Evolutionary conservation across 2,888 invertebrate species (phyloP).

Genomic region (Lasioglossum leucozonium): DNA sequence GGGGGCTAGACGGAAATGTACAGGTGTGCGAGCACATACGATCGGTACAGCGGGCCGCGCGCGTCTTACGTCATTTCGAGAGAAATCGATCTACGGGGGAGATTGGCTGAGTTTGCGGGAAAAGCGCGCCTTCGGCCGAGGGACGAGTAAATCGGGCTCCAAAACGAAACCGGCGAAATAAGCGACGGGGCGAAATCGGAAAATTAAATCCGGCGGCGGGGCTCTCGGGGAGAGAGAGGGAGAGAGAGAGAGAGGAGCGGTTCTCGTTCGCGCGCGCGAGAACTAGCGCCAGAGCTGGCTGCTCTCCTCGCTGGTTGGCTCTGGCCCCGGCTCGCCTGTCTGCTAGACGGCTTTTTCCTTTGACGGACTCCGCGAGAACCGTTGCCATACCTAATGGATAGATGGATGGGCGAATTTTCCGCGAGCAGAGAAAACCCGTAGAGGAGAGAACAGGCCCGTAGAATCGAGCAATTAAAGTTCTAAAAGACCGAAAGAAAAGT

Average conservation of each 20-base stretch:
- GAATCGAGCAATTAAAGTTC: constrained; percentile 58
- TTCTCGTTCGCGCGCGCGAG: neutral
- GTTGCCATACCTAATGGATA: neutral
- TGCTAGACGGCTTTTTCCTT: constrained; percentile 14
- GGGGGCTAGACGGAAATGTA: neutral
- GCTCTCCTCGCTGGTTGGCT: neutral
- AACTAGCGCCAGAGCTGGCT: neutral
- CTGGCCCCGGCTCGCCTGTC: neutral
- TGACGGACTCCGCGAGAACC: constrained; percentile 12
- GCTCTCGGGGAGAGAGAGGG: neutral
- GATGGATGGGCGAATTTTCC: constrained; percentile 26
- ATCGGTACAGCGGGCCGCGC: neutral
- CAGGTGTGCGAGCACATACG: neutral
- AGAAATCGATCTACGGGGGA: constrained; percentile 65
- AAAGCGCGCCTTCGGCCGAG: constrained; percentile 36
- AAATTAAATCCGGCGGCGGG: constrained; percentile 55
- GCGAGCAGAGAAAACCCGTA: constrained; percentile 22
- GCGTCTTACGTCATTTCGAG: constrained; percentile 58
- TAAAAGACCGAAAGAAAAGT: constrained; percentile 48
- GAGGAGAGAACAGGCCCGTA: constrained; percentile 15
- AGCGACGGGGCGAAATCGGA: constrained; percentile 37
- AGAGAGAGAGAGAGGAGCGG: too few relatives aligned
- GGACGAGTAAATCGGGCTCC: constrained; percentile 48
- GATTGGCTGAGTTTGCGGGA: constrained; percentile 61
- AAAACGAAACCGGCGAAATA: constrained; percentile 37